Conservation (phyloP, 2,113 vertebrate genomes). For the Stomatorhinus ivindoensis region DNA sequence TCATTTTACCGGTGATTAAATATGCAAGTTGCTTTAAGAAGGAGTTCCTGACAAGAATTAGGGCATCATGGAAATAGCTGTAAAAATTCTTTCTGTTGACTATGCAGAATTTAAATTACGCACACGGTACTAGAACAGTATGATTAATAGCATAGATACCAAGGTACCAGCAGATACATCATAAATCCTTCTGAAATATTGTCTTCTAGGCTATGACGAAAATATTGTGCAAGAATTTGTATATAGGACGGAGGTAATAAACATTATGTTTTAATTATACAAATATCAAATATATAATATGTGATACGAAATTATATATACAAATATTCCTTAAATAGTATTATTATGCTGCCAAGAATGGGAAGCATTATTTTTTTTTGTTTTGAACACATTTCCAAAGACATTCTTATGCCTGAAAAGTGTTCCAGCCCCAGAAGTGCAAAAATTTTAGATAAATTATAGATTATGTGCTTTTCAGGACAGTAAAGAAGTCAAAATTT, state of each 20-base stretch:
- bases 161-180: constrained; percentile 53
- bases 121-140: constrained; percentile 28
- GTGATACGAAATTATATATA: not conserved
- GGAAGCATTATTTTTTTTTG: not conserved
- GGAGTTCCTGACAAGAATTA: constrained; percentile 35
- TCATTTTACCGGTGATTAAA: not conserved
- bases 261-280: constrained; percentile 36
- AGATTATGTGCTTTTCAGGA: not conserved
- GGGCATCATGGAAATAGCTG: constrained; percentile 21
- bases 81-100: constrained; percentile 43
- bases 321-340: not conserved
- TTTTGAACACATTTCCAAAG: not conserved
- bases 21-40: constrained; percentile 2
- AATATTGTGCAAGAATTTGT: constrained; percentile 47
- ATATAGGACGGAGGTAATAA: constrained; percentile 53
- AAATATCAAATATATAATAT: constrained; percentile 14
- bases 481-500: not conserved
- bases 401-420: not conserved
- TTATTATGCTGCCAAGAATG: not conserved
- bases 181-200: constrained; percentile 50
- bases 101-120: constrained; percentile 45
- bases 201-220: constrained; percentile 46
- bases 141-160: constrained; percentile 58
- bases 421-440: not conserved
- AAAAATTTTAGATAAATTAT: not conserved